Conservation (phyloP, 1,140 invertebrate genomes). For the Vanessa tameamea region DNA sequence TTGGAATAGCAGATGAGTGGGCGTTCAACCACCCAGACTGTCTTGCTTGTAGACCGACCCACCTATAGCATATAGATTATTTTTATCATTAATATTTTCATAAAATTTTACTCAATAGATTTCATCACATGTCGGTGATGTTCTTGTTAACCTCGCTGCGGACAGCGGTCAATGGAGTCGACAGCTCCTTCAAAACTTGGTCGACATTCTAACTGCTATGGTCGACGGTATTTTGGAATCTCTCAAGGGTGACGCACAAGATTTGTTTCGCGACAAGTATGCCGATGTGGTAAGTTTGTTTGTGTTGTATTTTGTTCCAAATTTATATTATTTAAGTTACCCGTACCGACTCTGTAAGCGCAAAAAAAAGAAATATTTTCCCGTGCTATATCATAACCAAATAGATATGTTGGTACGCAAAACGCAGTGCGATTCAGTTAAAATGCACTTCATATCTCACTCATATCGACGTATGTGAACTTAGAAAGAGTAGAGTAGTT, state of each 20-base stretch:
- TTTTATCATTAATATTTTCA: not conserved
- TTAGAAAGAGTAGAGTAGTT: too few species aligned
- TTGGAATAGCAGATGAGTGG: too few species aligned
- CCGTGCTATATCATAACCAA: too few species aligned
- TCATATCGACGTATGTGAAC: too few species aligned
- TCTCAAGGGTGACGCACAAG: conserved; percentile 48
- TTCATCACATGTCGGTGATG: conserved; percentile 46
- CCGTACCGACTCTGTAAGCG: too few species aligned
- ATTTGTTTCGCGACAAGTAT: conserved; percentile 58
- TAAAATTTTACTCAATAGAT: conserved; percentile 41
- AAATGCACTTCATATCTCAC: too few species aligned
- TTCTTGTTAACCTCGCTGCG: conserved; percentile 56
- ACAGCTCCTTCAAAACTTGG: conserved; percentile 61
- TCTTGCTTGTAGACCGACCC: too few species aligned
- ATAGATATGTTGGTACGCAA: too few species aligned
- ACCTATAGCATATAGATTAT: not conserved
- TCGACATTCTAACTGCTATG: conserved; percentile 61
- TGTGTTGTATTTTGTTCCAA: not conserved
- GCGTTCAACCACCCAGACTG: too few species aligned
- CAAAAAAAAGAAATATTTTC: too few species aligned
- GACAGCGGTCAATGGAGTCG: conserved; percentile 67
- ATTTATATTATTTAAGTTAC: too few species aligned
- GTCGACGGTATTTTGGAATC: conserved; percentile 43
- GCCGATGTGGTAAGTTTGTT: conserved; percentile 56
- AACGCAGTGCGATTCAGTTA: too few species aligned